Conservation (phyloP, 2,888 invertebrate genomes). For the Scaptomyza tumidula region DNA sequence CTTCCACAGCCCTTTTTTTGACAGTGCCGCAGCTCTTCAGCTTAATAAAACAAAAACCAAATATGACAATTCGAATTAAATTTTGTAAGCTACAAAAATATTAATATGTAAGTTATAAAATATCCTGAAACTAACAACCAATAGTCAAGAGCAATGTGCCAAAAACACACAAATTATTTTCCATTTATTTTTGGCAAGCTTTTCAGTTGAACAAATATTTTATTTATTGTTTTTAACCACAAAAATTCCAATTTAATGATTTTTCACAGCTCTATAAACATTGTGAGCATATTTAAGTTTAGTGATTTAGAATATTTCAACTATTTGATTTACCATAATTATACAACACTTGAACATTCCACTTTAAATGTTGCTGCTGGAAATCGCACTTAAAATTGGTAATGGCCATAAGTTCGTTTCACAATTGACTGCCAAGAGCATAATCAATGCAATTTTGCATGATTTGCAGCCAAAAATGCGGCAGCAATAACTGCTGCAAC, state of each 20-base stretch:
- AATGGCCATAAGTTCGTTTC: constrained; percentile 32
- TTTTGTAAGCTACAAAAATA: no score
- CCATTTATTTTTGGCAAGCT: not conserved
- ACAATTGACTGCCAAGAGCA: constrained; percentile 78
- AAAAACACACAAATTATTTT: not conserved
- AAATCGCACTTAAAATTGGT: constrained; percentile 54
- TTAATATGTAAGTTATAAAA: no score
- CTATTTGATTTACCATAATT: constrained; percentile 6
- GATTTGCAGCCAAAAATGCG: constrained; percentile 46
- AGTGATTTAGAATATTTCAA: not conserved
- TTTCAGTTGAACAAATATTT: not conserved
- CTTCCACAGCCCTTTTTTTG: no score
- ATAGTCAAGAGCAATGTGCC: no score
- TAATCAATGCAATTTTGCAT: constrained; percentile 76
- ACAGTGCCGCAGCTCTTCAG: no score
- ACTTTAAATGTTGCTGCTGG: constrained; percentile 52
- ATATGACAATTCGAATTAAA: no score
- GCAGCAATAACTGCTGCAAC: constrained; percentile 4
- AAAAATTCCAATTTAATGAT: not conserved
- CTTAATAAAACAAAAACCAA: no score
- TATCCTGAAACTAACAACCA: no score
- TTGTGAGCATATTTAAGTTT: not conserved
- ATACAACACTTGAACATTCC: constrained; percentile 9
- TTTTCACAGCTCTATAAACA: not conserved
- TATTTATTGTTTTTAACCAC: not conserved